Evolutionary conservation across 2,797 vertebrate genomes (phyloP), one percentile per base, ranked within the genome.

Genomic region (Melanotaenia boesemani): DNA sequence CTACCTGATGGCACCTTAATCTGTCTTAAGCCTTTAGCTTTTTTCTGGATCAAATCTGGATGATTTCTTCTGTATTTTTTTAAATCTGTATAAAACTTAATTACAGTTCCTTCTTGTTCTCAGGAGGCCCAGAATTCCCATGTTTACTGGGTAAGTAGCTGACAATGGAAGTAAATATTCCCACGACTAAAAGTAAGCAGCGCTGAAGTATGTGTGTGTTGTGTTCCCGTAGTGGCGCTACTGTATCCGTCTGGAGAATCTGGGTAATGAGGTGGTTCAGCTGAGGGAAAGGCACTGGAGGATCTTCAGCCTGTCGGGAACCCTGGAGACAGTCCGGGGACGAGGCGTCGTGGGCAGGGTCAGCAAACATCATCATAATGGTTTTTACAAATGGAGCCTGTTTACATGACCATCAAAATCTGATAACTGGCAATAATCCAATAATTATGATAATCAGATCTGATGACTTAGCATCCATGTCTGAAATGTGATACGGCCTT

Each of bases 121-220:
- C 88, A 99, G 98, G 98, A 99, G 93, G 97, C 98, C 69, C 98
- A 99, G 91, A 99, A 98, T 91, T 98, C 98, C n/a, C 97, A 98
- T 1, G 98, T 99, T 41, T 99, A 99, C 82, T 99, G 98, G 98
- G 98, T 99, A 88, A 97, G 97, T 95, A 85, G 9, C 36, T 22
- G 2, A 58, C 7, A 0, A 16, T 20, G 5, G 18, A 10, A 22
- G 1, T 9, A 10, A 7, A 58, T 15, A 32, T n/a, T 1, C 54
- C 3, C 11, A 7, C n/a, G 6, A 18, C 36, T 52, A 1, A 15
- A 11, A 8, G 30, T 3, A 1, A 39, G 52, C 18, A 12, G 8
- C 54, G 0, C 36, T n/a, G 50, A 65, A 34, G 12, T 10, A 18
- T 26, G 6, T 37, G 28, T 67, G 36, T 13, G 20, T 60, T 56